phyloP scores from a whole-genome alignment of 2,113 vertebrate species.

The Pogonocichla stellata region DNA sequence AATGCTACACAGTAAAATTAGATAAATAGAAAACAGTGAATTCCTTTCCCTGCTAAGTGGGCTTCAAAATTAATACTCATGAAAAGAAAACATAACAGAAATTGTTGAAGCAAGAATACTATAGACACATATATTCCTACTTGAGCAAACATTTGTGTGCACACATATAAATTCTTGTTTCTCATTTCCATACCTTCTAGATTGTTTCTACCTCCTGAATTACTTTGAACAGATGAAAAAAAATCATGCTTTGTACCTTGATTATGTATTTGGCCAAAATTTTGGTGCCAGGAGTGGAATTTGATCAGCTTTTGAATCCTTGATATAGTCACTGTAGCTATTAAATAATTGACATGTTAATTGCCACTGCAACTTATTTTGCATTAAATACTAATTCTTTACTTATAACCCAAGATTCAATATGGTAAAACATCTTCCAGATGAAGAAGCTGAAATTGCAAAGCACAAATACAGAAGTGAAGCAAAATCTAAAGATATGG shows the following conservation, averaged over 20 bases:
- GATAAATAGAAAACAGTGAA: neutral
- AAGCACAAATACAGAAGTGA: neutral
- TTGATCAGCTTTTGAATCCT: neutral
- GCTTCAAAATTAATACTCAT: neutral
- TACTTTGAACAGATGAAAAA: neutral
- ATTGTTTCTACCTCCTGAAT: conserved; percentile 17
- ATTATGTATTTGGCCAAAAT: neutral
- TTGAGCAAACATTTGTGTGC: neutral
- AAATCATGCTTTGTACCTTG: neutral
- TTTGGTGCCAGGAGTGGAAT: neutral
- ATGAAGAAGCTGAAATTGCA: neutral
- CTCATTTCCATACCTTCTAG: neutral
- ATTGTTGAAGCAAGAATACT: neutral
- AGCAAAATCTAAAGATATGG: neutral
- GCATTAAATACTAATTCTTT: neutral
- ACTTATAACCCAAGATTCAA: neutral
- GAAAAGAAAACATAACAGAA: neutral
- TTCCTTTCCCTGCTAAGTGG: neutral
- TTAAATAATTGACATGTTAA: neutral
- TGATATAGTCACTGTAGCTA: neutral
- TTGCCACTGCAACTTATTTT: neutral
- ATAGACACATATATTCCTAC: neutral
- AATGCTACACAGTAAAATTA: neutral
- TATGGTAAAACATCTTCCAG: neutral
- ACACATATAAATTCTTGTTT: neutral